A percentile compares a stretch with the other conserved stretches of the same genome.
Conservation (phyloP, 1,140 invertebrate genomes). For the Danaus plexippus region DNA sequence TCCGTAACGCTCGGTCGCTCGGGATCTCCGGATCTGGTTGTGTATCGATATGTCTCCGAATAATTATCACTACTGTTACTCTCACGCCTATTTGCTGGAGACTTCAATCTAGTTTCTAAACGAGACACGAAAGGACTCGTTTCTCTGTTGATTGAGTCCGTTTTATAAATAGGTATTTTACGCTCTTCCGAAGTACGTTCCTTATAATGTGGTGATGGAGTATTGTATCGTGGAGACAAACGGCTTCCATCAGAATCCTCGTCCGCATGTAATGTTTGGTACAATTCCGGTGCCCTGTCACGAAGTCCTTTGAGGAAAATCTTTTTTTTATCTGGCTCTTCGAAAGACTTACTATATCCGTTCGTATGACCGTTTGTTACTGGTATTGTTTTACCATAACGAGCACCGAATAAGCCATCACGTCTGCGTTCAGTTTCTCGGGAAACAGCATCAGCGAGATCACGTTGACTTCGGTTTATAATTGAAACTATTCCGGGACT, state of each 20-base stretch:
- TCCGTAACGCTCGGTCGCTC: conserved; percentile 76
- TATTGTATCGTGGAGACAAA: conserved; percentile 58
- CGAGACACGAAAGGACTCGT: conserved; percentile 64
- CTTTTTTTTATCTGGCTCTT: conserved; percentile 76
- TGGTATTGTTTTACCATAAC: conserved; percentile 72
- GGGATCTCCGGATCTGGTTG: conserved; percentile 76
- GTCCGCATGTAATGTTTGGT: conserved; percentile 77
- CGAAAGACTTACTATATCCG: conserved; percentile 57
- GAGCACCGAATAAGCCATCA: conserved; percentile 67
- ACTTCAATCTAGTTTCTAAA: conserved; percentile 59
- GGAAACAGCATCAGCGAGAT: conserved; percentile 74
- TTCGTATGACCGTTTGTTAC: conserved; percentile 63
- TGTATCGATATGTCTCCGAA: conserved; percentile 78
- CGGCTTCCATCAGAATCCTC: conserved; percentile 71
- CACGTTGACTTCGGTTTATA: conserved; percentile 84
- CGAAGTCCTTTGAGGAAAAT: conserved; percentile 80
- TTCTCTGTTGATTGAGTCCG: conserved; percentile 64
- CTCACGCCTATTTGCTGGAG: conserved; percentile 68
- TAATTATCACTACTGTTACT: conserved; percentile 79
- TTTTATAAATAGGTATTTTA: conserved; percentile 63
- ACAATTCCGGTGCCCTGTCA: conserved; percentile 83
- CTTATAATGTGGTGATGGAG: conserved; percentile 62
- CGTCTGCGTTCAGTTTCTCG: conserved; percentile 65
- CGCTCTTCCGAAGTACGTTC: conserved; percentile 57
- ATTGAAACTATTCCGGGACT: conserved; percentile 88